Evolutionary conservation across 2,797 vertebrate species (phyloP), one percentile per base, ranked within the genome.

Genomic region (Pangasius larnaudii): DNA sequence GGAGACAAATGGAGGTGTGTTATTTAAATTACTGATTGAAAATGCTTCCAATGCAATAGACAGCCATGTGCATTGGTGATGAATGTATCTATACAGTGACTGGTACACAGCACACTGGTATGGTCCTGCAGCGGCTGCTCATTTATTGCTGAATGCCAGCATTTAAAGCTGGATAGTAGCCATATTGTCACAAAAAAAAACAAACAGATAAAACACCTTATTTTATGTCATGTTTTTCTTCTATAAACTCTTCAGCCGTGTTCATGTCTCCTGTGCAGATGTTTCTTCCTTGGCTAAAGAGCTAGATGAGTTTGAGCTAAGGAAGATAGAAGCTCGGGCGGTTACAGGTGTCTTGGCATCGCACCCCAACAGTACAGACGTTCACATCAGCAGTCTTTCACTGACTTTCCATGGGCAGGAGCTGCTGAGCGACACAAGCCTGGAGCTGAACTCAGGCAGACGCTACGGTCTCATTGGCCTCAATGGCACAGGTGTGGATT

Each of bases 321-420:
- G 94, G 87, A 99, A 99, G 93, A 97, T 97, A 0, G 98, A 97
- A 42, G 98, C 98, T 0, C 96, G 99, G 8, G 98, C 98, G 0
- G 98, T 99, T 91, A 99, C 99, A 0, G 98, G 98, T 0, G 98
- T 99, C 33, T 94, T 99, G 71, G 97, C 98, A 0, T 99, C 98
- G 0, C 98, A 99, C 90, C 98, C 98, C 84, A 99, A 99, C 94
- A 99, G 98, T 92, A 99, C 98, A 0, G 98, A 99, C 0, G 98
- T 99, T 90, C 98, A 99, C 94, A 96, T 99, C 67, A 97, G 97
- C 93, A 99, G 98, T 92, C 95, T 99, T 84, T 99, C 98, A 0
- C 97, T 99, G 88, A 99, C 98, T 65, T 99, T 99, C 89, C 98
- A 99, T 0, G 99, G 99, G 1, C 98, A 99, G 84, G 99, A 99